Conservation (phyloP, 2,888 invertebrate species). For the Polydesmus complanatus region DNA sequence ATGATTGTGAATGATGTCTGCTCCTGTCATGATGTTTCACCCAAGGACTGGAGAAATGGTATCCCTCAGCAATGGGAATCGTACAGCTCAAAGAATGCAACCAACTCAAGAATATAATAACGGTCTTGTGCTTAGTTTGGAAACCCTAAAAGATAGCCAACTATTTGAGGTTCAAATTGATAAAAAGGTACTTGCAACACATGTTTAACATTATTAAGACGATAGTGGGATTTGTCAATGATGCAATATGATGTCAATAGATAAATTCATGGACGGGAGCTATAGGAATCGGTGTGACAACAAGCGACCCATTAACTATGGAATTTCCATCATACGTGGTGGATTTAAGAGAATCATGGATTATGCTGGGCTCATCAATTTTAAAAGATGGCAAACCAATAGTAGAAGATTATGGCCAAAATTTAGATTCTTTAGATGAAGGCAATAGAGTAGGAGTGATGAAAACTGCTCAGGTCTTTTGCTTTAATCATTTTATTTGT, state of each 20-base stretch:
- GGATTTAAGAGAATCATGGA: constrained; percentile 59
- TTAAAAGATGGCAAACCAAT: constrained; percentile 69
- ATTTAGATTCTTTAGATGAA: constrained; percentile 66
- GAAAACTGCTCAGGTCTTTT: constrained; percentile 53
- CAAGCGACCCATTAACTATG: constrained; percentile 50
- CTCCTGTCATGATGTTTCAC: constrained; percentile 15
- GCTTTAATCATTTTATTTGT: neutral
- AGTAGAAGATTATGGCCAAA: constrained; percentile 68
- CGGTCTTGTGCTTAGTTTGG: constrained; percentile 69
- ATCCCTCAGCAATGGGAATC: constrained; percentile 64
- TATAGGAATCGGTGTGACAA: constrained; percentile 59
- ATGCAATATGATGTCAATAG: constrained; percentile 38
- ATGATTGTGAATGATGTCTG: neutral
- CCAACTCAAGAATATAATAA: constrained; percentile 61
- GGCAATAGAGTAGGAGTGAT: constrained; percentile 73
- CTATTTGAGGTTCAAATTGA: constrained; percentile 77
- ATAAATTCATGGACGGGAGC: constrained; percentile 66
- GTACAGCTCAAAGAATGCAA: constrained; percentile 63
- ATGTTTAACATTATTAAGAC: too few species aligned
- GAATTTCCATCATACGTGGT: constrained; percentile 62
- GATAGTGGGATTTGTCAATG: too few species aligned
- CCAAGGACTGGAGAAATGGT: constrained; percentile 53
- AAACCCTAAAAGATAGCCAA: constrained; percentile 63
- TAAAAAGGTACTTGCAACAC: too few species aligned
- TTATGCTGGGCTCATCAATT: constrained; percentile 75